phyloP scores from a whole-genome alignment of 1,140 invertebrate species.

The Trichoplusia ni region DNA sequence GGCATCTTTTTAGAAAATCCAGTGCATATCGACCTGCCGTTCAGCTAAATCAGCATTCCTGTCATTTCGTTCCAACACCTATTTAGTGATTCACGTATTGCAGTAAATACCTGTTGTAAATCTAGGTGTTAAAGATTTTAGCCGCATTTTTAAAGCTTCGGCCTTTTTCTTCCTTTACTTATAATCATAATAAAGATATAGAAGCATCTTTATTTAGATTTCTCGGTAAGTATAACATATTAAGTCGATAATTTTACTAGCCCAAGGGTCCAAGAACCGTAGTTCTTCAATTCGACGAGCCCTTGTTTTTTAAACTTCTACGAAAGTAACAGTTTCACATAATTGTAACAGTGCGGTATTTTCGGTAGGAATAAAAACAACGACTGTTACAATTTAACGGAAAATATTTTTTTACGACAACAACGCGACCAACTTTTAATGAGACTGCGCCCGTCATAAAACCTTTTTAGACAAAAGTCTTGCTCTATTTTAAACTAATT shows the following conservation, averaged over 20 bases:
- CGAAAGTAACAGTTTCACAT: conserved; percentile 39
- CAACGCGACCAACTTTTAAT: conserved; percentile 2
- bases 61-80: conserved; percentile 18
- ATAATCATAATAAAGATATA: no score
- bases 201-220: no score
- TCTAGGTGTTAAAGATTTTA: background rate
- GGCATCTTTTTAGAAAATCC: background rate
- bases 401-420: conserved; percentile 35
- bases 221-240: no score
- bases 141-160: no score
- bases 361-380: conserved; percentile 34
- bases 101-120: background rate
- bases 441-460: conserved; percentile 2
- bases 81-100: no score
- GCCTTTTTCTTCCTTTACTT: no score
- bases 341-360: conserved; percentile 2
- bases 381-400: conserved; percentile 70
- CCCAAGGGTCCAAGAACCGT: no score
- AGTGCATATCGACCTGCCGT: background rate
- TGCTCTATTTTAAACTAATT: conserved; percentile 64
- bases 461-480: conserved; percentile 41
- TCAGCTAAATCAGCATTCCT: background rate
- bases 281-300: no score
- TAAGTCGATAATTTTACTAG: no score
- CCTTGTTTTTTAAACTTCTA: conserved; percentile 29